Base-by-base conservation (phyloP, 2,797 vertebrate species). In the Clarias fuscus region DNA sequence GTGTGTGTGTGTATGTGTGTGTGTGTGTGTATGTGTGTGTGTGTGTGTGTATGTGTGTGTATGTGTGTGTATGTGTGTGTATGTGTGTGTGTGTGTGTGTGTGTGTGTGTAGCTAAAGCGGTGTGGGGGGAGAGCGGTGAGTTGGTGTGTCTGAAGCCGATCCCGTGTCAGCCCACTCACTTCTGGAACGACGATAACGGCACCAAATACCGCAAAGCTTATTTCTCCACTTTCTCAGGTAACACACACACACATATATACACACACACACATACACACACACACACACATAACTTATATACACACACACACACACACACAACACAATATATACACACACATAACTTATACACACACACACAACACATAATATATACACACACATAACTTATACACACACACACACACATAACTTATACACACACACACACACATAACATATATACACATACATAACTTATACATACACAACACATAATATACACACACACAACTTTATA, bases 131-230 rank as follows among this genome's bases (percentile, higher is more conserved):
- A 97, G 91, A 99, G 97, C 0, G 98, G 98, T 0, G 98, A 99
- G 93, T 94, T 99, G 88, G 97, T 99, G 86, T 99, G 98, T 89
- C 95, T 96, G 86, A 97, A 97, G 90, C 98, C 98, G 0, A 92
- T 99, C 68, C 98, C 98, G 70, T 98, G 97, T 88, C 98, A 99
- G 90, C 98, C 98, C 80, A 99, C 97, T 0, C 96, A 97, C 92
- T 99, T 99, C 94, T 99, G 98, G 98, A 98, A 98, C 0, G 98
- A 99, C 0, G 97, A 98, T 87, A 96, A 96, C 0, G 96, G 97
- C 2, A 97, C 80, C 95, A 99, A 99, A 92, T 99, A 99, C 90
- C 93, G 96, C 88, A 99, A 98, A 91, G 98, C 98, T 0, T 99
- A 99, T 93, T 99, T 99, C 91, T 97, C 97, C 70, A 95, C 94